Conservation (phyloP, 92 coral and sea anemone species). For the Umimayanthus kanabou region DNA sequence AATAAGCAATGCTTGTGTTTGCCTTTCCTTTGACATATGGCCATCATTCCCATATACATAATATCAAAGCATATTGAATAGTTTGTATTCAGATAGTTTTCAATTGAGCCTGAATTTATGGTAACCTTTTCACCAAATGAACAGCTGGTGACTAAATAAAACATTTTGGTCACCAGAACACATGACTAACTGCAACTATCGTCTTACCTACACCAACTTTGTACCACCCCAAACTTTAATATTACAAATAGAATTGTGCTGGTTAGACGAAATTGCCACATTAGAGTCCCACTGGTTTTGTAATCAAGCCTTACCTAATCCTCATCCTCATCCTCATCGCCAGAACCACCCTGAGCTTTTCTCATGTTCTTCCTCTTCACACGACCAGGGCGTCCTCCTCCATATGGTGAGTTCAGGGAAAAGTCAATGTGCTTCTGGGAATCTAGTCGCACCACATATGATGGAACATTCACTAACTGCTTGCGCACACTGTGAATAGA, state of each 20-base stretch:
- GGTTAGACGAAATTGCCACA: neutral
- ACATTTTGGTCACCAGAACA: too few relatives aligned
- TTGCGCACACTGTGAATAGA: conserved; percentile 85
- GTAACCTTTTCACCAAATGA: too few relatives aligned
- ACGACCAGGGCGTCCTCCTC: conserved; percentile 99
- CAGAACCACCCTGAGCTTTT: conserved; percentile 88
- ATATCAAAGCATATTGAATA: too few relatives aligned
- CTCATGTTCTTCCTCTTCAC: conserved; percentile 98
- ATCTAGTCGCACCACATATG: conserved; percentile 93
- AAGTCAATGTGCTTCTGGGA: conserved; percentile 99
- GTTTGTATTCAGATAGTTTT: too few relatives aligned
- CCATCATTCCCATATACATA: too few relatives aligned
- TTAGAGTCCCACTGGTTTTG: neutral
- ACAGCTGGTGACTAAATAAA: too few relatives aligned
- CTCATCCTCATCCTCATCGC: conserved; percentile 93
- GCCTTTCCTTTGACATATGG: too few relatives aligned
- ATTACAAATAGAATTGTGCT: neutral
- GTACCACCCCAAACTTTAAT: neutral
- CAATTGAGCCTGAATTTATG: too few relatives aligned
- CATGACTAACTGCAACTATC: too few relatives aligned
- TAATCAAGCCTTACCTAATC: conserved; percentile 81
- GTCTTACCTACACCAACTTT: too few relatives aligned
- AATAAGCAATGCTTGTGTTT: too few relatives aligned
- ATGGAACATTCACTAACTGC: conserved; percentile 99
- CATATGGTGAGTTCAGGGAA: conserved; percentile 97